Evolutionary conservation across 2,113 vertebrate species (phyloP), one percentile per base, ranked within the genome.

Genomic region (Amphiprion ocellaris): DNA sequence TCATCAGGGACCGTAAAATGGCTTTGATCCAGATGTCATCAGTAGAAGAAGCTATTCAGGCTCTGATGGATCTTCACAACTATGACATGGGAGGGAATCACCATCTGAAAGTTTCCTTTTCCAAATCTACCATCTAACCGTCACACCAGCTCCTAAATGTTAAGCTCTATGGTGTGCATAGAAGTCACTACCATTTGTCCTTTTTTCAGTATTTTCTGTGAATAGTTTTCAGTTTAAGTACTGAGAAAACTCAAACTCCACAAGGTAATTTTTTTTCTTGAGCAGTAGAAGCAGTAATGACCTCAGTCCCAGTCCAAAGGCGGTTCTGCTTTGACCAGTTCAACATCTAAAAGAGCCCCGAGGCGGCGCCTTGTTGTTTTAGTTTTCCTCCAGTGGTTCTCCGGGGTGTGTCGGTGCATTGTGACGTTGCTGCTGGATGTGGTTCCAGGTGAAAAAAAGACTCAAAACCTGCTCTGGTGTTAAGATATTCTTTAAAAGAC

Each of bases 101-200:
- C 86, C 98, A 99, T 90, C 96, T 99, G 92, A 97, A 98, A 95
- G 98, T 99, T 91, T 99, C 98, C 86, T 99, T 99, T 92, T 99
- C 98, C 10, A 99, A 99, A 93, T 99, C 98, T 62, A 99, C 98
- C 74, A 99, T 99, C 95, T 99, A 94, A 93, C 86, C 83, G 81
- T 68, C 47, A 17, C 33, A 21, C 46, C 11, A 9, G 14, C 47
- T 63, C 68, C 46, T 39, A 74, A 90, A 37, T 56, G 39, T 49
- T 14, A 52, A 78, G 30, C 68, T 52, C 59, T 26, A 2, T 28
- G 65, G 82, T n/a, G 52, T 67, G 2, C 17, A 12, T 70, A 59
- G 55, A 81, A 49, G 68, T 66, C 60, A 3, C 58, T 23, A 14
- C 54, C 59, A 28, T 74, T 63, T 30, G 30, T 74, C 44, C n/a